phyloP scores from a whole-genome alignment of 2,797 vertebrate species.

The Lacerta viridis region DNA sequence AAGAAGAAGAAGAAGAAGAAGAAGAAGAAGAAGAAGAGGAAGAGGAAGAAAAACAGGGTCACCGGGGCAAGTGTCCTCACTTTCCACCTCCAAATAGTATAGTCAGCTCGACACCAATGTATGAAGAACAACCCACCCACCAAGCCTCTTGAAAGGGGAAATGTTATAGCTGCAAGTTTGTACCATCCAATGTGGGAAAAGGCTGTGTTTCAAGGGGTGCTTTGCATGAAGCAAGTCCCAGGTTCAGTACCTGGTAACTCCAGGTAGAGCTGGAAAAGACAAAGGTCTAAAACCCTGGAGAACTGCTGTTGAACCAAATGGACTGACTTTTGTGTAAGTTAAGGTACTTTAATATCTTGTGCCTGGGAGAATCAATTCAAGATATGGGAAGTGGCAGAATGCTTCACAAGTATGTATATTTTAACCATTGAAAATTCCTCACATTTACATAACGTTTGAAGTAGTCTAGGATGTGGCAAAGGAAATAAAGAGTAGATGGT shows the following conservation, averaged over 20 bases:
- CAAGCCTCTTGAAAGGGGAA: not conserved
- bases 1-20: not conserved
- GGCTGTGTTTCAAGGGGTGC: not conserved
- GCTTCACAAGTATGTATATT: not conserved
- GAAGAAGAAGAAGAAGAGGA: not conserved
- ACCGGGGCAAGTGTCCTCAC: not conserved
- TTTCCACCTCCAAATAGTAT: not conserved
- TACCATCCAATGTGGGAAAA: not conserved
- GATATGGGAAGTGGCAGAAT: not conserved
- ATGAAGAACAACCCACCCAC: no score
- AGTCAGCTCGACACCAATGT: not conserved
- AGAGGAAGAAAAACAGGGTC: not conserved
- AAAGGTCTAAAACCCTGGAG: not conserved
- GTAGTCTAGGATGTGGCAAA: not conserved
- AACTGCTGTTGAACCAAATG: not conserved
- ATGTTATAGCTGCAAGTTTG: not conserved
- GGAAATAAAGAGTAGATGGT: constrained; percentile 16
- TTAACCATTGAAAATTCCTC: not conserved
- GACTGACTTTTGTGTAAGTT: not conserved
- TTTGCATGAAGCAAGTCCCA: not conserved
- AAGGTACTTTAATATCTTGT: not conserved
- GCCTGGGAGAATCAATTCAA: not conserved
- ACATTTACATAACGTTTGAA: not conserved
- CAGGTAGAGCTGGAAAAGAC: not conserved
- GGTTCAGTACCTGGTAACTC: not conserved